phyloP scores from a whole-genome alignment of 1,140 invertebrate genomes.

The Vanessa tameamea region DNA sequence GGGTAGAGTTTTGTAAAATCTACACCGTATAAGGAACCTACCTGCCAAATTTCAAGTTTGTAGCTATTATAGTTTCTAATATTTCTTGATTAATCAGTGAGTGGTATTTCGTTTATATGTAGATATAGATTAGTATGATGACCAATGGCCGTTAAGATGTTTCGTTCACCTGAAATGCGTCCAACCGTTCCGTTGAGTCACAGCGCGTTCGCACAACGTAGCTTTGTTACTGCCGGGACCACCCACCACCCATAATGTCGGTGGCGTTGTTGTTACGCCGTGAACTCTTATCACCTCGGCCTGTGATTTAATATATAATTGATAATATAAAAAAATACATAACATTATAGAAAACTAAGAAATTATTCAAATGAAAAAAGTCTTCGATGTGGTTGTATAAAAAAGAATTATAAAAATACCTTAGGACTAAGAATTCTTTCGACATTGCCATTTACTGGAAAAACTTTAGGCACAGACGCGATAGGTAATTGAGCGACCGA shows the following conservation, averaged over 20 bases:
- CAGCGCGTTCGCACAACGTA: slow-evolving; percentile 85
- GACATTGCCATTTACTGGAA: slow-evolving; percentile 43
- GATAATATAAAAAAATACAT: background rate
- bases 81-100: too few species aligned
- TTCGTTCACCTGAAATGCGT: slow-evolving; percentile 83
- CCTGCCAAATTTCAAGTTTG: too few species aligned
- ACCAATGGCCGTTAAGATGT: too few species aligned
- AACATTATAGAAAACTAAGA: background rate
- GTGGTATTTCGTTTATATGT: too few species aligned
- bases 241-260: slow-evolving; percentile 90
- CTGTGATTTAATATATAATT: slow-evolving; percentile 42
- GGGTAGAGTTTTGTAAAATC: too few species aligned
- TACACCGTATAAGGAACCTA: too few species aligned
- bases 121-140: too few species aligned
- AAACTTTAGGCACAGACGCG: slow-evolving; percentile 41
- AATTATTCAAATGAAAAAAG: background rate
- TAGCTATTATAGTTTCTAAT: too few species aligned
- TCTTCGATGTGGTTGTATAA: background rate
- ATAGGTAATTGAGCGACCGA: slow-evolving; percentile 34
- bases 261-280: slow-evolving; percentile 72
- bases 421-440: slow-evolving; percentile 53
- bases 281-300: slow-evolving; percentile 70
- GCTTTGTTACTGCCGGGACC: slow-evolving; percentile 91
- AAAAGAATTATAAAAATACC: slow-evolving; percentile 38
- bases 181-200: slow-evolving; percentile 86